Evolutionary conservation across 2,113 vertebrate genomes (phyloP).

Genomic region (Grallaria varia): DNA sequence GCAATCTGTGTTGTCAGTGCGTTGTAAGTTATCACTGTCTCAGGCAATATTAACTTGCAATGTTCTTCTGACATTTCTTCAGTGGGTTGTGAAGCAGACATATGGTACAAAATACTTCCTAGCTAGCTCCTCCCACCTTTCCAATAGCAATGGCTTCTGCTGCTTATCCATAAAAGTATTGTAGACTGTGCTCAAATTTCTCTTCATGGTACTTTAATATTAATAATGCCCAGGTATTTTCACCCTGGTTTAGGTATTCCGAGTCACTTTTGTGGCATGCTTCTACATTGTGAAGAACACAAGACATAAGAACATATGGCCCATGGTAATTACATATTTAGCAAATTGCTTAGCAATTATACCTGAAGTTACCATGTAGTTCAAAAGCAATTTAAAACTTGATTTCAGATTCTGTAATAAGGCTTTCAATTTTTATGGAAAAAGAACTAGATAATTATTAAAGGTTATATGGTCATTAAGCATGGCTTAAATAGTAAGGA

Average conservation of each 20-base stretch:
- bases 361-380: constrained; percentile 38
- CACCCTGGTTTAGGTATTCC: not conserved
- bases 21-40: constrained; percentile 66
- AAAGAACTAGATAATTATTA: constrained; percentile 46
- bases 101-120: constrained; percentile 30
- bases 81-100: constrained; percentile 38
- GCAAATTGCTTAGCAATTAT: constrained; percentile 49
- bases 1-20: constrained; percentile 58
- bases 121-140: constrained; percentile 25
- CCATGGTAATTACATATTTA: constrained; percentile 47
- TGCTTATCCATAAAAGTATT: not conserved
- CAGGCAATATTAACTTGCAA: constrained; percentile 60
- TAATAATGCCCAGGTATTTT: not conserved
- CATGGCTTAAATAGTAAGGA: not conserved
- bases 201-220: not conserved
- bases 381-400: constrained; percentile 50
- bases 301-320: constrained; percentile 14
- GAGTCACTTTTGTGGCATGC: not conserved
- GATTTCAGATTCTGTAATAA: constrained; percentile 13
- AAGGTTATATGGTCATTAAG: constrained; percentile 19
- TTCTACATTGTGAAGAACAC: not conserved
- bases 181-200: not conserved
- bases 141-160: not conserved
- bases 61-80: constrained; percentile 55
- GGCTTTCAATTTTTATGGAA: not conserved